phyloP scores from a whole-genome alignment of 2,797 vertebrate genomes.

The Taeniopygia guttata region DNA sequence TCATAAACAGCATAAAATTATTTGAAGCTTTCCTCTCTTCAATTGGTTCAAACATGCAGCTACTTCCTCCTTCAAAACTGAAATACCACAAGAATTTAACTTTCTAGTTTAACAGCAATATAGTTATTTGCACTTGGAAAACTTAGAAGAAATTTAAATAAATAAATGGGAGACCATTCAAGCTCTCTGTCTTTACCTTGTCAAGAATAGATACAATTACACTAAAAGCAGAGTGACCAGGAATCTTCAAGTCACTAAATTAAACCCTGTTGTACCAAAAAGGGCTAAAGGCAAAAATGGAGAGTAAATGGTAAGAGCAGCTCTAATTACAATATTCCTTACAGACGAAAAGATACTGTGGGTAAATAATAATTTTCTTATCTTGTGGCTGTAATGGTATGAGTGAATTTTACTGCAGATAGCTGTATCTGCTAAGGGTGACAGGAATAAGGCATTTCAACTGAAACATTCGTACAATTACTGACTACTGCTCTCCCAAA shows the following conservation, averaged over 20 bases:
- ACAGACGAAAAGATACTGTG: not conserved
- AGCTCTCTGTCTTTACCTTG: not conserved
- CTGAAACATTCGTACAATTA: not conserved
- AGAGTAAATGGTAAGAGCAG: not conserved
- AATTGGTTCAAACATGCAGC: not conserved
- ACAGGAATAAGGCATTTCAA: constrained; percentile 1
- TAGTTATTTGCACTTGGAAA: not conserved
- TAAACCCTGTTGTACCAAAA: not conserved
- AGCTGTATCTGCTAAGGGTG: not conserved
- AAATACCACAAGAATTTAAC: not conserved
- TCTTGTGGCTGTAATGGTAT: not conserved
- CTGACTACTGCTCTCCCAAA: constrained; percentile 20
- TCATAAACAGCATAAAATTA: not conserved
- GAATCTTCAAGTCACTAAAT: not conserved
- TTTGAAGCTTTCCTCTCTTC: not conserved
- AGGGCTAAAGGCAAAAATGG: not conserved
- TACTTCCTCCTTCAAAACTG: not conserved
- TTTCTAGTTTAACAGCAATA: not conserved
- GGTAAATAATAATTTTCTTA: not conserved
- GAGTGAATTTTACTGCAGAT: not conserved
- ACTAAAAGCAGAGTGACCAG: not conserved
- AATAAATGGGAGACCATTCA: not conserved
- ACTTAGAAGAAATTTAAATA: not conserved
- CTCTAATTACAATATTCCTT: not conserved
- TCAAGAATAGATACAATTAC: not conserved